Conservation (phyloP, 1,140 invertebrate genomes). For the Zaprionus lachaisei region DNA sequence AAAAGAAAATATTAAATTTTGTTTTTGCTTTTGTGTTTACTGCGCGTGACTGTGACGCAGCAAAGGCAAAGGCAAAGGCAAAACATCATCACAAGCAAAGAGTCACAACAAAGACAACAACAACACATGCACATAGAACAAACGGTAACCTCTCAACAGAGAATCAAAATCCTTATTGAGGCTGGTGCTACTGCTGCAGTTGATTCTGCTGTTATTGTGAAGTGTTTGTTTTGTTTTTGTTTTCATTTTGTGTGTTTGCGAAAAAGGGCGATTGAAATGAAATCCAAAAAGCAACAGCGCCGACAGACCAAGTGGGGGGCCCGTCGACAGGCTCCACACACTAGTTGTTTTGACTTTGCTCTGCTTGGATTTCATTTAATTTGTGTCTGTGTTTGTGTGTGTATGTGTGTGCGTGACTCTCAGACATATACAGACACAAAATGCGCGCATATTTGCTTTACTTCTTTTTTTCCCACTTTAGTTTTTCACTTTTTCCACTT, state of each 20-base stretch:
- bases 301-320: conserved; percentile 30
- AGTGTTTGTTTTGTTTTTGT: conserved; percentile 18
- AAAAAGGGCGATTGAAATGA: conserved; percentile 55
- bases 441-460: conserved; percentile 76
- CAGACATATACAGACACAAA: conserved; percentile 70
- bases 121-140: neutral
- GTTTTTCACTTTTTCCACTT: conserved; percentile 49
- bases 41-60: conserved; percentile 36
- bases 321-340: neutral
- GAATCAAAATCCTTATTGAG: conserved; percentile 2
- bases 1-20: conserved; percentile 17
- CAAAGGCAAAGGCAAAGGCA: neutral
- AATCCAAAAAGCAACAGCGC: conserved; percentile 75
- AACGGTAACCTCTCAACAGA: conserved; percentile 52
- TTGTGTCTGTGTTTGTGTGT: conserved; percentile 22
- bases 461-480: conserved; percentile 55
- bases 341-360: conserved; percentile 31
- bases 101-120: neutral
- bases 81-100: conserved; percentile 4
- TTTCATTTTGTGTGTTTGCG: conserved; percentile 44
- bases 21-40: conserved; percentile 18
- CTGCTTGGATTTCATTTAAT: conserved; percentile 69
- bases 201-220: conserved; percentile 22
- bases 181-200: conserved; percentile 8
- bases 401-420: conserved; percentile 54